phyloP scores from a whole-genome alignment of 30 jellyfish, hydroid and myxozoan species.

The Cassiopea xamachana region DNA sequence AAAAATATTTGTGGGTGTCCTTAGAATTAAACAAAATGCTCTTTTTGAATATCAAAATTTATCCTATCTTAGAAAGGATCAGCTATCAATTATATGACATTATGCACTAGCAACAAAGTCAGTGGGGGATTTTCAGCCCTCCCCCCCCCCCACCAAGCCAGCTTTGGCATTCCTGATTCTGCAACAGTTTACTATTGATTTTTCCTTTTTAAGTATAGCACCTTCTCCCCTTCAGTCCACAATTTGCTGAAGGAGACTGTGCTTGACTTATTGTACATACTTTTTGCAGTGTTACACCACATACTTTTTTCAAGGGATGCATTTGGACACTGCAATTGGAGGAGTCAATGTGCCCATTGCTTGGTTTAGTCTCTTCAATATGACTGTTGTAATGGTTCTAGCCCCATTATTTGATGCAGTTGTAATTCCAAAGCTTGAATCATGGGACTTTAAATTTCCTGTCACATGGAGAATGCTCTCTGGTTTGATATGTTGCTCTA shows the following conservation, averaged over 20 bases:
- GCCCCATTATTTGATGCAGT: slow-evolving; percentile 68
- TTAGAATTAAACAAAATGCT: not conserved
- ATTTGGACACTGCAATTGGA: slow-evolving; percentile 72
- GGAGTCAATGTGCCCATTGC: slow-evolving; percentile 68
- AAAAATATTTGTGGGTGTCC: not conserved
- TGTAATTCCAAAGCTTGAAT: slow-evolving; percentile 56
- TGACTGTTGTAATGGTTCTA: slow-evolving; percentile 53
- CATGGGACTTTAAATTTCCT: slow-evolving; percentile 50
- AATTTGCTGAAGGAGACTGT: not conserved
- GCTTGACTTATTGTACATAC: not conserved
- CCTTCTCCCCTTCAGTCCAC: not conserved
- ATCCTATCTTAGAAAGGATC: not conserved
- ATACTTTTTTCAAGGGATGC: slow-evolving; percentile 80
- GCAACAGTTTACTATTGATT: no score
- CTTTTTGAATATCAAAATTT: not conserved
- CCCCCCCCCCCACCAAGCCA: no score
- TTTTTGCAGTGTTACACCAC: slow-evolving; percentile 74
- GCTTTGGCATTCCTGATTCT: no score
- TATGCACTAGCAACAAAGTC: no score
- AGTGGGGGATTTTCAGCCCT: no score
- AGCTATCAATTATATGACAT: not conserved
- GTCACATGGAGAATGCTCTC: slow-evolving; percentile 70
- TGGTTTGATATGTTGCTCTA: slow-evolving; percentile 68
- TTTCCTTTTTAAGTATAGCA: no score
- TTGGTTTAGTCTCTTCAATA: slow-evolving; percentile 77